Evolutionary conservation across 2,888 invertebrate species (phyloP).

Genomic region (Pimpla rufipes): DNA sequence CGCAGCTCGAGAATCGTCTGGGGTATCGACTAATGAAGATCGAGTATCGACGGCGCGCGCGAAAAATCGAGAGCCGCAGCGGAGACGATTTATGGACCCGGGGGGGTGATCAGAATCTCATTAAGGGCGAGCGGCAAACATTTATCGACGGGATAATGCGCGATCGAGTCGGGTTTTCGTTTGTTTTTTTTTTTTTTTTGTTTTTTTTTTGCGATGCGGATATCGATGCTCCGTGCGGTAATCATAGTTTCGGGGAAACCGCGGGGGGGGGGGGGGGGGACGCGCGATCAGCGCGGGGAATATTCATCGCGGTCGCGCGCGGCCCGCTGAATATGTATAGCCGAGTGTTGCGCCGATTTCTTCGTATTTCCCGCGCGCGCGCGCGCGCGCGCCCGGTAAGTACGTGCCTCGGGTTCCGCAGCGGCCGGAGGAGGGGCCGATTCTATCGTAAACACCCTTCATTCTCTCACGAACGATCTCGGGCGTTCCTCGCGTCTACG

Average conservation of each 20-base stretch:
- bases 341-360: constrained; percentile 26
- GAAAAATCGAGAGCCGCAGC: constrained; percentile 48
- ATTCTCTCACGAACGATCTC: constrained; percentile 75
- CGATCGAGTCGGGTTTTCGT: constrained; percentile 3
- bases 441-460: constrained; percentile 64
- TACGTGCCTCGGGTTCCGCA: constrained; percentile 68
- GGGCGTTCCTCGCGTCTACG: constrained; percentile 65
- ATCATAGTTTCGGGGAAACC: constrained; percentile 6
- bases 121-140: constrained; percentile 62
- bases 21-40: constrained; percentile 66
- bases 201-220: background rate
- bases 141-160: constrained; percentile 60
- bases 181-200: background rate
- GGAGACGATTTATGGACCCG: constrained; percentile 66
- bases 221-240: background rate
- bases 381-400: background rate
- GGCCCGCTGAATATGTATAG: background rate
- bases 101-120: constrained; percentile 69
- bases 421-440: constrained; percentile 56
- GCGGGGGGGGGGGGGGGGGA: background rate
- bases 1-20: constrained; percentile 17
- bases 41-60: constrained; percentile 57
- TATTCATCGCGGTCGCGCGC: constrained; percentile 2
- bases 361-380: constrained; percentile 14
- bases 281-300: background rate